Conservation (phyloP, 2,797 vertebrate genomes). For the Halcyon badia region DNA sequence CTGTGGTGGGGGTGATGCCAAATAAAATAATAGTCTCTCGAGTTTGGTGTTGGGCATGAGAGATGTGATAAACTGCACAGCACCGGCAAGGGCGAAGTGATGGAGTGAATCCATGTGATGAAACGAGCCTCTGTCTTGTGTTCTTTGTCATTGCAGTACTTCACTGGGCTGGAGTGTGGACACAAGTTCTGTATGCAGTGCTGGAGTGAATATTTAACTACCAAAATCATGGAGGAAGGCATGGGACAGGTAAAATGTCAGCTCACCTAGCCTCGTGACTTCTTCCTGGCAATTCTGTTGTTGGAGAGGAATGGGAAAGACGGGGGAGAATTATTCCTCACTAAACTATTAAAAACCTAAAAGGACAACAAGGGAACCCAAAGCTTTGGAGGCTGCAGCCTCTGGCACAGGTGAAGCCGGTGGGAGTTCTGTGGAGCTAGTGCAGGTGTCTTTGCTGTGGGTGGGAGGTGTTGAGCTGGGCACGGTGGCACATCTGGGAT, state of each 20-base stretch:
- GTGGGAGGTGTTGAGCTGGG: not conserved
- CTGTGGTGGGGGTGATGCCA: not conserved
- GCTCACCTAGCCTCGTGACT: not conserved
- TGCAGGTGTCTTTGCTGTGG: not conserved
- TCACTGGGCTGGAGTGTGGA: slow-evolving; percentile 99
- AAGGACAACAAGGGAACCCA: not conserved
- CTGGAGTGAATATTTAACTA: slow-evolving; percentile 99
- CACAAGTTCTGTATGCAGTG: slow-evolving; percentile 99
- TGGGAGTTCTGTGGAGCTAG: not conserved
- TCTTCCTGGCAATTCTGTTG: not conserved
- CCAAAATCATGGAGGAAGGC: slow-evolving; percentile 99
- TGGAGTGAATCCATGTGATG: not conserved
- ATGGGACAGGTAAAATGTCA: slow-evolving; percentile 95
- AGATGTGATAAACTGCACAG: not conserved
- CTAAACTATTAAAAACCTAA: not conserved
- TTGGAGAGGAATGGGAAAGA: not conserved
- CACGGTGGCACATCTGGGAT: not conserved
- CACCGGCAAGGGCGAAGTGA: not conserved
- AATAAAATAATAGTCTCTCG: not conserved
- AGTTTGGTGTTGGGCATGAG: not conserved
- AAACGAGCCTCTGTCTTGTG: not conserved
- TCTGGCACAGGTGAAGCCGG: not conserved
- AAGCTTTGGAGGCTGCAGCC: not conserved
- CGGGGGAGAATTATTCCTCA: not conserved
- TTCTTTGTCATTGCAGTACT: slow-evolving; percentile 87